Conservation (phyloP, 2,797 vertebrate species). For the Halcyon leucocephala region DNA sequence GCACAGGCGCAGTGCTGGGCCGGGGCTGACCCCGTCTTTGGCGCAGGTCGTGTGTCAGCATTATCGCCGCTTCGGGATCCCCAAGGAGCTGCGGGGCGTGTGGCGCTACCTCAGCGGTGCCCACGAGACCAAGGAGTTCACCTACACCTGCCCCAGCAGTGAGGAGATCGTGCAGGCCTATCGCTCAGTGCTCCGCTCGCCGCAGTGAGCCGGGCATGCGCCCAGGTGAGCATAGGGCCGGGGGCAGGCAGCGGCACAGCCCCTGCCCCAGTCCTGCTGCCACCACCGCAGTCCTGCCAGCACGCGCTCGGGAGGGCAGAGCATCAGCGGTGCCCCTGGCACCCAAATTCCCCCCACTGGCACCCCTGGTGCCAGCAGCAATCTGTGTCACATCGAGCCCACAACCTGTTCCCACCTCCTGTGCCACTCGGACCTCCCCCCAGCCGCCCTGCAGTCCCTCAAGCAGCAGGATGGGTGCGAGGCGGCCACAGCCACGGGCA, state of each 20-base stretch:
- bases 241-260: neutral
- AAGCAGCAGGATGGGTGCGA: neutral
- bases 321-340: neutral
- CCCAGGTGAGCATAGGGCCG: neutral
- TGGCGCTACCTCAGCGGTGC: conserved; percentile 84
- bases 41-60: conserved; percentile 87
- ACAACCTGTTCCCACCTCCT: fast-evolving
- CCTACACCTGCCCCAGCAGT: conserved; percentile 86
- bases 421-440: neutral
- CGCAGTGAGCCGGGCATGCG: fast-evolving
- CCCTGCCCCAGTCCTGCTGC: fast-evolving
- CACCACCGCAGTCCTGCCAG: neutral
- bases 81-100: conserved; percentile 79
- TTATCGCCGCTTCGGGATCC: conserved; percentile 85
- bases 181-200: conserved; percentile 71
- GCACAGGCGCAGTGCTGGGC: fast-evolving
- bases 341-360: neutral
- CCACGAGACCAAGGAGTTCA: conserved; percentile 85
- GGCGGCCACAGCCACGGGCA: fast-evolving
- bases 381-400: neutral
- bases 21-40: fast-evolving
- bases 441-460: neutral
- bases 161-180: conserved; percentile 88
- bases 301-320: fast-evolving
- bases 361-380: neutral